These are phyloP conservation scores for Sebastes dallii DNA, from an alignment of 2,797 vertebrate genomes.

Conservation along the genomic window DNA sequence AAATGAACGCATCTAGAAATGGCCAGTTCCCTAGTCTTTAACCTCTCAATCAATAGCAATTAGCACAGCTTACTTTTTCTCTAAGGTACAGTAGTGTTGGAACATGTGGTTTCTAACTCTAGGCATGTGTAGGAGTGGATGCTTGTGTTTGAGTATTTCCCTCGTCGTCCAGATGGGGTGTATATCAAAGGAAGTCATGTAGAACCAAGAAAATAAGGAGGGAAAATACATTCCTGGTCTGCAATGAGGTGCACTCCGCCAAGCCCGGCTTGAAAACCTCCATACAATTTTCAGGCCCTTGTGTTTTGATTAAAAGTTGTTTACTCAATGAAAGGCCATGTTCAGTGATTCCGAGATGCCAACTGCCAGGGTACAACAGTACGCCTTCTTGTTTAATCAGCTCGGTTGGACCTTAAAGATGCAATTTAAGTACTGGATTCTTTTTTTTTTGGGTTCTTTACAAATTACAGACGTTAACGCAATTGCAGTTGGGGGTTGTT, in stretches of 20 bases:
- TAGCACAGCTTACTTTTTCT: constrained; percentile 55
- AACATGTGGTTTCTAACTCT: constrained; percentile 68
- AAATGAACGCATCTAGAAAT: constrained; percentile 10
- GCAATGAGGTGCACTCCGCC: constrained; percentile 70
- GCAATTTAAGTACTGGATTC: constrained; percentile 16
- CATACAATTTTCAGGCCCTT: constrained; percentile 23
- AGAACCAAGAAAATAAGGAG: constrained; percentile 78
- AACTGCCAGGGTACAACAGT: constrained; percentile 28
- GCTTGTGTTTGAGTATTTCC: constrained; percentile 72
- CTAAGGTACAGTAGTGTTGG: constrained; percentile 44
- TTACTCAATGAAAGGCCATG: constrained; percentile 59
- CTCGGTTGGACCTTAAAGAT: constrained; percentile 26
- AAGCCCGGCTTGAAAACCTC: constrained; percentile 48
- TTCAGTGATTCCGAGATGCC: constrained; percentile 33
- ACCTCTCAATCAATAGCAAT: constrained; percentile 72
- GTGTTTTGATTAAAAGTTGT: constrained; percentile 69
- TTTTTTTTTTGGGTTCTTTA: constrained; percentile 15
- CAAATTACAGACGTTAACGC: constrained; percentile 36
- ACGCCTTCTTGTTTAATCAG: constrained; percentile 59
- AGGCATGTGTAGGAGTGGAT: constrained; percentile 53
- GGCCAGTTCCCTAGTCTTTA: constrained; percentile 27
- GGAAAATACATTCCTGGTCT: constrained; percentile 70
- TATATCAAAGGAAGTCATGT: constrained; percentile 78
- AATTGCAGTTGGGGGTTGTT: not conserved
- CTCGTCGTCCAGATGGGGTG: constrained; percentile 73